Evolutionary conservation across 2,113 vertebrate species (phyloP).

Genomic region (Chrysochloris asiatica): DNA sequence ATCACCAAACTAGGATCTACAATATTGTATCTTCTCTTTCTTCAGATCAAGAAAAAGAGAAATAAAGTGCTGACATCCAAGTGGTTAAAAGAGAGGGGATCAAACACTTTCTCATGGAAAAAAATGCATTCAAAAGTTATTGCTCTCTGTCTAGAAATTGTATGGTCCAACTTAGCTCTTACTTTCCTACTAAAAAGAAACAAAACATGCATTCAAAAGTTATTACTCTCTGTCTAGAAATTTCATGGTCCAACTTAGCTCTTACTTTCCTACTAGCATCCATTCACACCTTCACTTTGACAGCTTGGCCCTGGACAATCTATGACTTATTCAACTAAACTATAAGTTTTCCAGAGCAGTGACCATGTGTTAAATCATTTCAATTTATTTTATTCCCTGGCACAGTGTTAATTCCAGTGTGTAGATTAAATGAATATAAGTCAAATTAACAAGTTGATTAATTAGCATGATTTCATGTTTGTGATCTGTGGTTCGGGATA

Average conservation of each 20-base stretch:
- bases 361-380: not conserved
- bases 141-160: not conserved
- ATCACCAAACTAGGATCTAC: not conserved
- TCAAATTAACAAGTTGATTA: not conserved
- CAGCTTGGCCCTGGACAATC: not conserved
- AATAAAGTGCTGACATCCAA: not conserved
- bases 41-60: slow-evolving; percentile 49
- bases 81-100: not conserved
- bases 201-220: slow-evolving; percentile 36
- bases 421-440: not conserved
- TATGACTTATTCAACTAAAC: not conserved
- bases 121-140: not conserved
- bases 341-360: not conserved
- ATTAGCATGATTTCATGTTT: slow-evolving; percentile 18
- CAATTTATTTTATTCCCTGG: not conserved
- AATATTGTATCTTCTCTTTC: not conserved
- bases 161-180: not conserved
- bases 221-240: not conserved
- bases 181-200: not conserved
- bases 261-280: not conserved
- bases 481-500: slow-evolving; percentile 21
- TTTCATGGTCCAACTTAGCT: not conserved
- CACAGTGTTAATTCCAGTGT: not conserved
- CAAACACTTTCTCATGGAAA: not conserved
- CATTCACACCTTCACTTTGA: not conserved